Conservation (phyloP, 2,113 vertebrate species). For the Paraplagusia blochii region DNA sequence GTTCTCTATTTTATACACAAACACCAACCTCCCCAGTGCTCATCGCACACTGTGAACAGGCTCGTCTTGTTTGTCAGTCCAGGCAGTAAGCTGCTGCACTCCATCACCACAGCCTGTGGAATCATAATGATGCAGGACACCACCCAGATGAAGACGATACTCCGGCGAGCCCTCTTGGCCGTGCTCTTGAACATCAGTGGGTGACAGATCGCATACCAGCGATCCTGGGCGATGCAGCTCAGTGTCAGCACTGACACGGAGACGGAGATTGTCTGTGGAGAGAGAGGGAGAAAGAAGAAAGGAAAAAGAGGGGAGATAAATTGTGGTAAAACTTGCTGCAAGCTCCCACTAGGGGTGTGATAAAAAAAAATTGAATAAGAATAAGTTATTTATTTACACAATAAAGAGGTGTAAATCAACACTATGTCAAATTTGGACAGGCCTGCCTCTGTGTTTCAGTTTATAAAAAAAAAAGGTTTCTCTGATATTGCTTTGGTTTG, state of each 20-base stretch:
- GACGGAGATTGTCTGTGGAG: conserved; percentile 88
- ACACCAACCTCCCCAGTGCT: conserved; percentile 87
- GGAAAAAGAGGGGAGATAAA: neutral
- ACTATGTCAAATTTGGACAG: too few species aligned
- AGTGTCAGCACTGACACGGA: conserved; percentile 95
- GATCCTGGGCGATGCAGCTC: conserved; percentile 94
- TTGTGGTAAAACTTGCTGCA: too few species aligned
- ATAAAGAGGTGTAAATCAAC: too few species aligned
- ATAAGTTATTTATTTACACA: too few species aligned
- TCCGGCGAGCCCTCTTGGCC: conserved; percentile 88
- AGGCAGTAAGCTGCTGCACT: conserved; percentile 87
- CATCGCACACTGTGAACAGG: conserved; percentile 95
- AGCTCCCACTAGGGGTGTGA: too few species aligned
- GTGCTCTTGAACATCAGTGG: conserved; percentile 98
- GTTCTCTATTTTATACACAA: too few species aligned
- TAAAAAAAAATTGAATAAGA: too few species aligned
- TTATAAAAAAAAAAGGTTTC: too few species aligned
- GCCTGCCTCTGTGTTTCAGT: too few species aligned
- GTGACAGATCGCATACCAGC: conserved; percentile 98
- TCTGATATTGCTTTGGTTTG: too few species aligned
- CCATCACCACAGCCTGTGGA: conserved; percentile 95
- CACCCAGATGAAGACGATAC: conserved; percentile 92
- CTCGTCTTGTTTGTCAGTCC: conserved; percentile 93
- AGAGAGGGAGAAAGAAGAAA: neutral
- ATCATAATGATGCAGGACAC: conserved; percentile 95